Evolutionary conservation across 2,797 vertebrate species (phyloP).

Genomic region (Xerus rutilus): DNA sequence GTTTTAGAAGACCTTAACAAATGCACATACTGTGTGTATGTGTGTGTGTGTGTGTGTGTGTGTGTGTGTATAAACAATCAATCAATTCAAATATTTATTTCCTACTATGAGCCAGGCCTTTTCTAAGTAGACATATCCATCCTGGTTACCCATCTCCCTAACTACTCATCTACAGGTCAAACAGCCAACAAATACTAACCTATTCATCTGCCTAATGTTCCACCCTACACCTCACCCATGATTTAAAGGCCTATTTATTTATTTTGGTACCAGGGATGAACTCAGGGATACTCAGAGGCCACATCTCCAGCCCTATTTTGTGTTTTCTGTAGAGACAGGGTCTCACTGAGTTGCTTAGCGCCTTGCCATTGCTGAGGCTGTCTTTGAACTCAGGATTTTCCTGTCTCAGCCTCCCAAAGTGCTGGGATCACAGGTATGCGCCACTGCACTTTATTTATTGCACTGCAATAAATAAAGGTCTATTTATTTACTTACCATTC

Average conservation of each 20-base stretch:
- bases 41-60: too few relatives aligned
- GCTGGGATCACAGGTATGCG: too few relatives aligned
- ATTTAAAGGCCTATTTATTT: not conserved
- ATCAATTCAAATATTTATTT: conserved; percentile 34
- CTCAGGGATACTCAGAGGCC: too few relatives aligned
- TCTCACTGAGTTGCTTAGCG: too few relatives aligned
- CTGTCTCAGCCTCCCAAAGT: too few relatives aligned
- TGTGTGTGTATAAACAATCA: not conserved
- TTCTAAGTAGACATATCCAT: conserved; percentile 8
- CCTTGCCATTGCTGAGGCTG: too few relatives aligned
- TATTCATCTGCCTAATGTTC: not conserved
- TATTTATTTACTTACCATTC: not conserved
- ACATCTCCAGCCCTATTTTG: too few relatives aligned
- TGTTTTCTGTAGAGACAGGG: too few relatives aligned
- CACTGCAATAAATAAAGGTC: too few relatives aligned
- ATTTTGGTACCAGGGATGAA: too few relatives aligned
- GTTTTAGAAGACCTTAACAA: conserved; percentile 23
- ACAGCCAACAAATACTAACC: conserved; percentile 4
- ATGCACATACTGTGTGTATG: not conserved
- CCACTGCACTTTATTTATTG: too few relatives aligned
- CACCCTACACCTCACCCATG: not conserved
- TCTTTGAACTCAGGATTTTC: too few relatives aligned
- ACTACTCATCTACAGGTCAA: not conserved
- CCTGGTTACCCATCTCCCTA: not conserved
- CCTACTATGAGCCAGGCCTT: not conserved